These are phyloP conservation scores for Mechanitis mazaeus DNA, from an alignment of 2,888 invertebrate species.

Conservation along the genomic window DNA sequence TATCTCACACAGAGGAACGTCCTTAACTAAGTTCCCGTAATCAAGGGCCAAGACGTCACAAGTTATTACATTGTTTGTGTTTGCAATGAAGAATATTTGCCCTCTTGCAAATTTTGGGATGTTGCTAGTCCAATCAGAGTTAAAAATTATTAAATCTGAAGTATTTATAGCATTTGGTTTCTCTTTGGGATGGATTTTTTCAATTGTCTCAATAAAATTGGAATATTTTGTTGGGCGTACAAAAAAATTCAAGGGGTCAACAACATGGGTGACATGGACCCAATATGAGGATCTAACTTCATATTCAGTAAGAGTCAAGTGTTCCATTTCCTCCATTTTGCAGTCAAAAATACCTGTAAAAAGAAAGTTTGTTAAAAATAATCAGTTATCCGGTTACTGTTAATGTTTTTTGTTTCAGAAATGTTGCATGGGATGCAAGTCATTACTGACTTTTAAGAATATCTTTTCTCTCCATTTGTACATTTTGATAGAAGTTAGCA, in stretches of 20 bases:
- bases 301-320: not conserved
- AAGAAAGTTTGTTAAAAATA: not conserved
- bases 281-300: conserved; percentile 18
- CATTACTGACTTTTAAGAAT: too few relatives aligned
- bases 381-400: not conserved
- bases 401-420: too few relatives aligned
- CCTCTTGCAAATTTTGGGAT: conserved; percentile 18
- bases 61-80: conserved; percentile 6
- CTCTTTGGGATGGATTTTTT: conserved; percentile 1
- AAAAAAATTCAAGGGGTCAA: conserved; percentile 31
- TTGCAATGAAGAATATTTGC: conserved; percentile 25
- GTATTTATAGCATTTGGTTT: conserved; percentile 5
- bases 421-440: too few relatives aligned
- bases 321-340: conserved; percentile 7
- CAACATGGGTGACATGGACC: conserved; percentile 28
- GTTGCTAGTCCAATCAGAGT: conserved; percentile 1
- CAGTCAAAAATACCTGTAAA: not conserved
- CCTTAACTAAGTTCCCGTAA: conserved; percentile 35
- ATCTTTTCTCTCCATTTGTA: too few relatives aligned
- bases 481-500: too few relatives aligned
- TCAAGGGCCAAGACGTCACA: conserved; percentile 37
- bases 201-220: conserved; percentile 15
- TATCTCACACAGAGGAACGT: conserved; percentile 25
- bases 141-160: conserved; percentile 2
- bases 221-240: conserved; percentile 25